Evolutionary conservation across 1,140 invertebrate species (phyloP).

Genomic region (Sycobia sp.): DNA sequence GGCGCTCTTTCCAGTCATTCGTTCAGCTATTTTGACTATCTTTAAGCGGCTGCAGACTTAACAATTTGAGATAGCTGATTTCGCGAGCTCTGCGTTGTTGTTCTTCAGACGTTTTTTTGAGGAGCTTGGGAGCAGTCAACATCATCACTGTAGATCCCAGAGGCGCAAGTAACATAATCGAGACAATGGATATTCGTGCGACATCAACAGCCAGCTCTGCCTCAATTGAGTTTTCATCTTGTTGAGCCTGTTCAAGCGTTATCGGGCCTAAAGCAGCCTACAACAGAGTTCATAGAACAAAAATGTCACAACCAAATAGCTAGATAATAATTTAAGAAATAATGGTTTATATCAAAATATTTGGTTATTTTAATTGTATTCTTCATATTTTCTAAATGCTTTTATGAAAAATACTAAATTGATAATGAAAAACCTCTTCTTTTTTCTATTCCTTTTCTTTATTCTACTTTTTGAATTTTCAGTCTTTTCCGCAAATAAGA

Average conservation of each 20-base stretch:
- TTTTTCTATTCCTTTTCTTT: too few relatives aligned
- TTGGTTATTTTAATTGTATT: conserved; percentile 26
- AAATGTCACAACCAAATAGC: too few relatives aligned
- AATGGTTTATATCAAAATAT: too few relatives aligned
- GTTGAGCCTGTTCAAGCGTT: conserved; percentile 45
- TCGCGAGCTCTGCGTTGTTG: conserved; percentile 43
- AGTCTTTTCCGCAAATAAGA: too few relatives aligned
- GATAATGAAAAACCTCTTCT: too few relatives aligned
- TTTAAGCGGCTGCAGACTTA: conserved; percentile 45
- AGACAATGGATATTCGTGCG: conserved; percentile 48
- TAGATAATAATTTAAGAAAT: too few relatives aligned
- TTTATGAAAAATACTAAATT: too few relatives aligned
- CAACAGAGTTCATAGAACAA: too few relatives aligned
- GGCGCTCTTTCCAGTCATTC: not conserved
- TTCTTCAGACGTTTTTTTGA: conserved; percentile 45
- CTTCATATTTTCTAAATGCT: not conserved
- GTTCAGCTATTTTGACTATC: not conserved
- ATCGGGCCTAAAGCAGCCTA: conserved; percentile 55
- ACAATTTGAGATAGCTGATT: conserved; percentile 44
- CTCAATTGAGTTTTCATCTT: conserved; percentile 34
- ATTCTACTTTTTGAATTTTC: too few relatives aligned
- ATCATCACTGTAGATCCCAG: conserved; percentile 51
- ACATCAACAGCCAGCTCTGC: conserved; percentile 50
- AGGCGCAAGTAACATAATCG: conserved; percentile 52
- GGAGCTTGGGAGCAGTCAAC: conserved; percentile 46